Base-by-base conservation (phyloP, 2,113 vertebrate genomes). In the Ceratotherium simum region DNA sequence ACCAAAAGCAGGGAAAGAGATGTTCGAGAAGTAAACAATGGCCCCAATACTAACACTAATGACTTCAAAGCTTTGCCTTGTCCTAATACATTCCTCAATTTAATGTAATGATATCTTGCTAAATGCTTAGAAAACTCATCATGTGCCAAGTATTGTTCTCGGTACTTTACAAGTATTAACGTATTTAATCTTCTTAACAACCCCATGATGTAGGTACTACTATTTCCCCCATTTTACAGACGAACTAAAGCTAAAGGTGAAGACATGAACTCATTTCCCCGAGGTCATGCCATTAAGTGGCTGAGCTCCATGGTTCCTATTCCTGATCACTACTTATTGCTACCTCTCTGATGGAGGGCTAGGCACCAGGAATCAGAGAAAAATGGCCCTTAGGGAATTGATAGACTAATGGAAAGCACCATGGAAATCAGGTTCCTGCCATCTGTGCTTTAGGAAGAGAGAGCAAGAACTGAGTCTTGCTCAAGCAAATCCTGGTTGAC, bases 161-260 rank as follows among this genome's bases (percentile, higher is more conserved):
- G 83, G 27, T 67, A 33, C 33, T 54, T 79, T 80, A 23, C 12
- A 86, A 75, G 86, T 70, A 48, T 42, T 86, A 72, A 78, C 14
- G 56, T 48, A 33, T n/a, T 79, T 95, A 89, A 67, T 80, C 58
- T 83, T 91, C 48, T 12, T 65, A 95, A 94, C 18, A 90, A 29
- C n/a, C 39, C 76, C 48, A 12, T 72, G 13, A 76, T 87, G 10
- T 51, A 76, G 87, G 12, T 78, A 25, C 20, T 89, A 18, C 72
- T 67, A 58, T 82, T 95, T 70, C 9, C 56, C 21, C 18, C 39
- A 39, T 90, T 94, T 85, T 89, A 90, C 11, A 94, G 82, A 89
- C 54, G 29, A 83, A 86, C 48, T 80, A 58, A 72, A 64, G 4
- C 8, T 76, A 70, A 54, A 48, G 76, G 51, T 69, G 29, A 91